Evolutionary conservation across 2,888 invertebrate species (phyloP).

Genomic region (Erebia palarica): DNA sequence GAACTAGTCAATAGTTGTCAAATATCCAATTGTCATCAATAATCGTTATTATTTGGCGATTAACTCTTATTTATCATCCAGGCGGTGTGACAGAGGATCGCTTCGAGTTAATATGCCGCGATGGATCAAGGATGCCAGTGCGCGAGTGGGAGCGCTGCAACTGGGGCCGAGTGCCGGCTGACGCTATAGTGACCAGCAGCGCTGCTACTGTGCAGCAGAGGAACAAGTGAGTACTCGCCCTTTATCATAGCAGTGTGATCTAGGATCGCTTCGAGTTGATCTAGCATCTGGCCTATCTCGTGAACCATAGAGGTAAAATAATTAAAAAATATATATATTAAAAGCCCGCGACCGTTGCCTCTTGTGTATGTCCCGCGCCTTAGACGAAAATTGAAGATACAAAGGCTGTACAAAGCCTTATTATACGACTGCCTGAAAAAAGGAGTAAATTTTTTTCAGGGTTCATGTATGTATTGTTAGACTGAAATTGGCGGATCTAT

Average conservation of each 20-base stretch:
- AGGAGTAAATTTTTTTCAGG: too few species aligned
- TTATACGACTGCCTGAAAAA: too few species aligned
- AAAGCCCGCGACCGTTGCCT: too few species aligned
- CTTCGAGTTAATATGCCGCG: constrained; percentile 91
- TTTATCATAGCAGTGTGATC: constrained; percentile 78
- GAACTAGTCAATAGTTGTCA: too few species aligned
- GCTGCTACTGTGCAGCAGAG: constrained; percentile 84
- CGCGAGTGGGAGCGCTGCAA: constrained; percentile 88
- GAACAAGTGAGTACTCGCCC: constrained; percentile 52
- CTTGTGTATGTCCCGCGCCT: too few species aligned
- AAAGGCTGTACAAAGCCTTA: too few species aligned
- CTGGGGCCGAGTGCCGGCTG: constrained; percentile 93
- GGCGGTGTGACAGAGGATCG: constrained; percentile 85
- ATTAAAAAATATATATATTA: too few species aligned
- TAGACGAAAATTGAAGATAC: too few species aligned
- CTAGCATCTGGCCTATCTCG: constrained; percentile 51
- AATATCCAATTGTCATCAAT: too few species aligned
- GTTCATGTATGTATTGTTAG: too few species aligned
- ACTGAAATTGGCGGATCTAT: too few species aligned
- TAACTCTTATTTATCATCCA: constrained; percentile 48
- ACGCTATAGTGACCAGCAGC: constrained; percentile 93
- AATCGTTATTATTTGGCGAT: too few species aligned
- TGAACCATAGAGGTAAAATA: not conserved
- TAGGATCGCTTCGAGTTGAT: constrained; percentile 89
- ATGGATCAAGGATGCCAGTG: constrained; percentile 87